phyloP scores from a whole-genome alignment of 2,888 invertebrate species.

The Phorcus lineatus region DNA sequence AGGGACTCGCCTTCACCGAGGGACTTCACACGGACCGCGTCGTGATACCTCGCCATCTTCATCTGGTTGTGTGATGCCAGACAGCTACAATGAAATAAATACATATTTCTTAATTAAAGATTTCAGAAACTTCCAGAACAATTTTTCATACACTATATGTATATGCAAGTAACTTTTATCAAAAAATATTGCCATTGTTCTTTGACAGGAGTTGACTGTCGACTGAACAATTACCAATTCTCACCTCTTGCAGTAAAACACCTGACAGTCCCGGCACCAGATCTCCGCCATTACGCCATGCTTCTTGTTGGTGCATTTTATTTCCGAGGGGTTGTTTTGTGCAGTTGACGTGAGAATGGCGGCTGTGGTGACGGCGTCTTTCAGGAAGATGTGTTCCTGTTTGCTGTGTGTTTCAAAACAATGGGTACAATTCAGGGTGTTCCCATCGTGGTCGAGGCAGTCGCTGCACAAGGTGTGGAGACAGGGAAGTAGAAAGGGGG shows the following conservation, averaged over 20 bases:
- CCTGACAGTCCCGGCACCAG: background rate
- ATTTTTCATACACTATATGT: no score
- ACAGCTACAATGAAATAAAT: background rate
- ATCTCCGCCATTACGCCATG: background rate
- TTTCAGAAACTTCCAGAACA: no score
- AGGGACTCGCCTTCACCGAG: background rate
- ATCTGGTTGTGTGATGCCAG: background rate
- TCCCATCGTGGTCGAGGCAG: background rate
- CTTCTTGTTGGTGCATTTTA: background rate
- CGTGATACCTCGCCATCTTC: background rate
- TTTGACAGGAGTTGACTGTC: no score
- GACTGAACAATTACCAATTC: no score
- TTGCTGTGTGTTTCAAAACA: background rate
- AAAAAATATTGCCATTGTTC: no score
- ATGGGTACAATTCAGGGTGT: background rate
- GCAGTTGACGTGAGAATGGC: background rate
- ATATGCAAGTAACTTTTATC: no score
- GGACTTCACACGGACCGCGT: background rate
- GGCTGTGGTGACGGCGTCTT: background rate
- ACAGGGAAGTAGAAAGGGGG: background rate
- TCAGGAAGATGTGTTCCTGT: background rate
- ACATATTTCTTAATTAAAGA: no score
- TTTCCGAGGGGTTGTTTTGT: background rate
- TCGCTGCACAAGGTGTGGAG: background rate
- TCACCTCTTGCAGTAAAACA: background rate